Conservation (phyloP, 2,888 invertebrate species). For the Cataglyphis livida region DNA sequence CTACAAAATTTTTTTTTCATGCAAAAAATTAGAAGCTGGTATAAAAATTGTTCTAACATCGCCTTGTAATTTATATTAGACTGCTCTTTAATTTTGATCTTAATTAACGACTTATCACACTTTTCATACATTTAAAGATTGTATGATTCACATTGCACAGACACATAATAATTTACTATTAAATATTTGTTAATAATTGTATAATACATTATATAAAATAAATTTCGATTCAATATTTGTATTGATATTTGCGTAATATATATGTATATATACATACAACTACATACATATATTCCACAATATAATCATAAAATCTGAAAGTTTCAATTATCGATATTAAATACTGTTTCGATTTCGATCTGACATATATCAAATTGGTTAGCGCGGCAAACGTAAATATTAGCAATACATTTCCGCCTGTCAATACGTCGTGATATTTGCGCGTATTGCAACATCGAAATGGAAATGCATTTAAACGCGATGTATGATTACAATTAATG, state of each 20-base stretch:
- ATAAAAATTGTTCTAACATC: background rate
- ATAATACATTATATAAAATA: background rate
- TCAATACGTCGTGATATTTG: conserved; percentile 59
- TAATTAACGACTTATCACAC: background rate
- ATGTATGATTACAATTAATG: conserved; percentile 28
- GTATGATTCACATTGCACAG: background rate
- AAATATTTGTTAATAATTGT: conserved; percentile 49
- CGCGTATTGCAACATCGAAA: conserved; percentile 6
- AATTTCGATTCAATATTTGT: conserved; percentile 27
- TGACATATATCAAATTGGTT: conserved; percentile 61
- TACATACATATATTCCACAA: background rate
- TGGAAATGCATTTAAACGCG: conserved; percentile 33
- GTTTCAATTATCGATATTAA: conserved; percentile 60
- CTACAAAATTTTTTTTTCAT: background rate
- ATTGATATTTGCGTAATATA: conserved; percentile 35
- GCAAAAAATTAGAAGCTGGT: background rate
- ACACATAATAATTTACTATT: background rate
- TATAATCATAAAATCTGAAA: conserved; percentile 31
- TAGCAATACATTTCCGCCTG: conserved; percentile 64
- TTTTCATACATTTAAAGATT: background rate
- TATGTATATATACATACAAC: background rate
- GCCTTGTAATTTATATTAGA: background rate
- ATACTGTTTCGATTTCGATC: conserved; percentile 44
- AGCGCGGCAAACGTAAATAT: conserved; percentile 62
- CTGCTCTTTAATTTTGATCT: background rate